Conservation (phyloP, 1,140 invertebrate species). For the Heliconius himera region DNA sequence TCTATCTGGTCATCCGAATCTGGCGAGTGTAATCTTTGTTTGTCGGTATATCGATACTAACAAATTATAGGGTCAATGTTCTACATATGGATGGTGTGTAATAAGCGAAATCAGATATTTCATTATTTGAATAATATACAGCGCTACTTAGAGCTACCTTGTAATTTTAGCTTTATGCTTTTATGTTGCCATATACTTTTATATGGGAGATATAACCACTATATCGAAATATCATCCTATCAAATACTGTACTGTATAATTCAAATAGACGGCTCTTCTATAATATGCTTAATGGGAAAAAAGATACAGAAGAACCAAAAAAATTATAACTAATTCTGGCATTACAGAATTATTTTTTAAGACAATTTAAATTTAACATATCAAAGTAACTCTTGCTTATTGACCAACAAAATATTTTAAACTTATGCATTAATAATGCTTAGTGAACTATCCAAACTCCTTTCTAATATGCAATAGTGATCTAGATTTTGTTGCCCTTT, state of each 20-base stretch:
- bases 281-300: background rate
- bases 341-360: no score
- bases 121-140: slow-evolving; percentile 37
- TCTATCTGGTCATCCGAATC: slow-evolving; percentile 68
- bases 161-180: background rate
- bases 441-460: slow-evolving; percentile 21
- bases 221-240: background rate
- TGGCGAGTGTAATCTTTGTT: slow-evolving; percentile 72
- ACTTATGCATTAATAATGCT: slow-evolving; percentile 36
- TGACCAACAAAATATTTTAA: background rate
- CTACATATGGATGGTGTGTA: slow-evolving; percentile 43
- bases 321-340: no score
- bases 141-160: slow-evolving; percentile 24
- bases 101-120: slow-evolving; percentile 36
- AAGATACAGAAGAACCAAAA: no score
- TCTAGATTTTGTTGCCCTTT: slow-evolving; percentile 24
- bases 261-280: background rate
- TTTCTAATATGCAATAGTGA: slow-evolving; percentile 28
- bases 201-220: slow-evolving; percentile 9
- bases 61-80: slow-evolving; percentile 69
- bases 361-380: background rate
- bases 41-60: slow-evolving; percentile 65
- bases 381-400: background rate
- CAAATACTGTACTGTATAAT: background rate
- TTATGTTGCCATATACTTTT: background rate